phyloP scores from a whole-genome alignment of 2,113 vertebrate species.

The Galeopterus variegatus region DNA sequence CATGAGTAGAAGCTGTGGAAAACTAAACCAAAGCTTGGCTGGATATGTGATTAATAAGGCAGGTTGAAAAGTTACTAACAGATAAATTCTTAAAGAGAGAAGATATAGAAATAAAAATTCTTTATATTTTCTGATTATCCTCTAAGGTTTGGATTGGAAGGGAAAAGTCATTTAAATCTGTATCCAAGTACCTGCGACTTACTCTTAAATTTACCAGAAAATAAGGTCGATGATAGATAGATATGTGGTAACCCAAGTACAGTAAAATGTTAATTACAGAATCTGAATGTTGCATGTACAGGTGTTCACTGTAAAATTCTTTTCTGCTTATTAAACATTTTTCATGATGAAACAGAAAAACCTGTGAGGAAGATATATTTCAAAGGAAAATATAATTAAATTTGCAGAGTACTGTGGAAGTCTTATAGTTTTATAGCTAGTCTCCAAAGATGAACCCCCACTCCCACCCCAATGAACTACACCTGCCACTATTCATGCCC shows the following conservation, averaged over 20 bases:
- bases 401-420: conserved; percentile 2
- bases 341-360: conserved; percentile 22
- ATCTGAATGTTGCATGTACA: background rate
- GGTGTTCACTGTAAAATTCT: background rate
- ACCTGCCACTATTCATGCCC: background rate
- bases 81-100: conserved; percentile 29
- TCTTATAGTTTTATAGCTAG: background rate
- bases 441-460: background rate
- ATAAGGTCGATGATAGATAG: background rate
- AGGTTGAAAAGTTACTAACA: background rate
- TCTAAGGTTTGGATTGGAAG: background rate
- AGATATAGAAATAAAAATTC: background rate
- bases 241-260: background rate
- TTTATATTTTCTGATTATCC: background rate
- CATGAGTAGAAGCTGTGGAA: background rate
- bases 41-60: background rate
- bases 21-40: conserved; percentile 20
- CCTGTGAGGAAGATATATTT: background rate
- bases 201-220: conserved; percentile 35
- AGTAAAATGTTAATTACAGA: conserved; percentile 28
- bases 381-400: conserved; percentile 15
- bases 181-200: background rate
- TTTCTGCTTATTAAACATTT: background rate
- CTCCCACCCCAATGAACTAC: background rate
- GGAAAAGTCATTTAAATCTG: conserved; percentile 31